Base-by-base conservation (phyloP, 2,888 invertebrate genomes). In the Netelia virgata region DNA sequence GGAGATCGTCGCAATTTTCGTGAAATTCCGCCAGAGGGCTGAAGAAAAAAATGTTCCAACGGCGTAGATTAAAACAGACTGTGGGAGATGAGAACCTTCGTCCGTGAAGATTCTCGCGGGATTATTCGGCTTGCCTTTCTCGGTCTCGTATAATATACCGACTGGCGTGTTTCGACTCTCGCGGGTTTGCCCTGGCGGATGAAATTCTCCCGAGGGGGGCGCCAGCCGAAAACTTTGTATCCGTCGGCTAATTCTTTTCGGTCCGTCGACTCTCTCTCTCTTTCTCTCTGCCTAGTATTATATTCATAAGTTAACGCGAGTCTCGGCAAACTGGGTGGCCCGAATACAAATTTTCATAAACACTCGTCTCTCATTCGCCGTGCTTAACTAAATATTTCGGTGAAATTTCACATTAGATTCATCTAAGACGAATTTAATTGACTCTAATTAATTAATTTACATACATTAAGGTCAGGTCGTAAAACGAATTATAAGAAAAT, bases 51-150 rank as follows among this genome's bases (percentile, higher is more conserved):
- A 36, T 36, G 36, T 36, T 36, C 36, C 36, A 36, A 36, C 36
- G 36, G 36, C 47, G 55, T 36, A 50, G 50, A 69, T 77, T 61
- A 77, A 69, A 68, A 69, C 69, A n/a, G 11, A 53, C 66, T 59
- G 36, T 18, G 28, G 69, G 18, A 68, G 66, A 76, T 68, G 76
- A 76, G 76, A 69, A 77, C 68, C 69, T 41, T 47, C 76, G 66
- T 50, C 59, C 28, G 68, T 11, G 59, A 10, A 16, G 28, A 61
- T 28, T 47, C 20, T 73, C 61, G 61, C 23, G 47, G 73, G 61
- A 73, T 73, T 73, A 61, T 73, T 43, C 18, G 10, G 20, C 61
- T 18, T 11, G 57, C 43, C 18, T 28, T 28, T 55, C 14, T 23
- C 36, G n/a, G 59, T 11, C 47, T 20, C 61, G 53, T 55, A 47